phyloP scores from a whole-genome alignment of 1,140 invertebrate genomes.

The Panonychus citri region DNA sequence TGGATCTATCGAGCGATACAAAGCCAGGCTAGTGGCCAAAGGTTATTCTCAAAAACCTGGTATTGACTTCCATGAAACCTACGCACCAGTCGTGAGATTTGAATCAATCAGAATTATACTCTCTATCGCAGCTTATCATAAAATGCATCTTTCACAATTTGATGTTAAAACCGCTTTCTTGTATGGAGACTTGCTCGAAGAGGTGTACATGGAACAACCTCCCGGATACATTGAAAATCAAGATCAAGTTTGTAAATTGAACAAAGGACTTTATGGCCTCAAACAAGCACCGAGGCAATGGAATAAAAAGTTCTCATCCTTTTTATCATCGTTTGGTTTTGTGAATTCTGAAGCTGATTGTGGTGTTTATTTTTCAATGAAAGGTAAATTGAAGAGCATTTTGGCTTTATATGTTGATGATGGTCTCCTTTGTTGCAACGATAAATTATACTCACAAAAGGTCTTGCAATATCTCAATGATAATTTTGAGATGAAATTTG shows the following conservation, averaged over 20 bases:
- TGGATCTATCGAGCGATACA: conserved; percentile 3
- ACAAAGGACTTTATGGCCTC: conserved; percentile 23
- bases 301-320: conserved; percentile 19
- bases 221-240: neutral
- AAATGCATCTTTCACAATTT: neutral
- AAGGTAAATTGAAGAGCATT: conserved; percentile 2
- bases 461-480: neutral
- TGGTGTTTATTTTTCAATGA: conserved; percentile 3
- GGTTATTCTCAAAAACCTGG: conserved; percentile 3
- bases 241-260: conserved; percentile 13
- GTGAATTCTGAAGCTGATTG: conserved; percentile 2
- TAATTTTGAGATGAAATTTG: neutral
- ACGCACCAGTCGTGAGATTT: conserved; percentile 3
- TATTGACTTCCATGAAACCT: conserved; percentile 6
- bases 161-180: conserved; percentile 10
- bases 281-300: conserved; percentile 24
- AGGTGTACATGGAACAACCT: conserved; percentile 13
- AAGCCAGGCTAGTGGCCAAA: conserved; percentile 6
- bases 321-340: conserved; percentile 1
- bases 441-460: neutral
- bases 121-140: neutral
- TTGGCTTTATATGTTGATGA: conserved; percentile 15
- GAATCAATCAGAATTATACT: neutral
- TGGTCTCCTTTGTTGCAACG: conserved; percentile 4
- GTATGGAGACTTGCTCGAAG: conserved; percentile 3